Conservation (phyloP, 92 coral and sea anemone genomes). For the Porites rus region DNA sequence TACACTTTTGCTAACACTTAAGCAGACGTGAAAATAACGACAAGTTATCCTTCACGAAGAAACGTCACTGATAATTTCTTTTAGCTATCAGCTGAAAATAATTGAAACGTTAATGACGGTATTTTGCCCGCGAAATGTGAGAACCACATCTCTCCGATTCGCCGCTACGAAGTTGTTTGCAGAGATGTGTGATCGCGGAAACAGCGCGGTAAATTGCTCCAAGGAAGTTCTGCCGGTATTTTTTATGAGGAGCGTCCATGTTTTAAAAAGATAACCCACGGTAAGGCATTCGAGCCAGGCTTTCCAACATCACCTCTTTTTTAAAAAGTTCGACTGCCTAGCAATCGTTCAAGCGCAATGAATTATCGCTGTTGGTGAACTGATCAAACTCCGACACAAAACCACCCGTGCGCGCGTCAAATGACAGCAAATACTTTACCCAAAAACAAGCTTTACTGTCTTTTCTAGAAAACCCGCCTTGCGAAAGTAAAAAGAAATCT, state of each 20-base stretch:
- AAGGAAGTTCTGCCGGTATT: neutral
- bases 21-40: neutral
- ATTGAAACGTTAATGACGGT: constrained; percentile 26
- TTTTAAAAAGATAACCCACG: neutral
- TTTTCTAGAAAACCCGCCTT: neutral
- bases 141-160: neutral
- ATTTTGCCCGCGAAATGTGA: constrained; percentile 36
- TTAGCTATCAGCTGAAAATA: constrained; percentile 14
- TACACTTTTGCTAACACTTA: neutral
- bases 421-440: neutral
- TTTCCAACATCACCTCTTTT: neutral
- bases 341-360: neutral
- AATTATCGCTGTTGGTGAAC: neutral
- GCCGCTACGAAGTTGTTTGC: constrained; percentile 31
- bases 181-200: constrained; percentile 9
- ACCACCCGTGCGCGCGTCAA: neutral
- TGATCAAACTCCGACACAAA: neutral
- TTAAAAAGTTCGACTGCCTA: neutral
- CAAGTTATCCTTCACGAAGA: neutral
- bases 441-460: neutral
- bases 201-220: neutral
- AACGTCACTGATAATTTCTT: neutral
- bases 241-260: neutral
- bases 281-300: neutral
- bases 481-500: neutral